Evolutionary conservation across 1,140 invertebrate species (phyloP), one percentile per base, ranked within the genome.

Genomic region (Formica exsecta): DNA sequence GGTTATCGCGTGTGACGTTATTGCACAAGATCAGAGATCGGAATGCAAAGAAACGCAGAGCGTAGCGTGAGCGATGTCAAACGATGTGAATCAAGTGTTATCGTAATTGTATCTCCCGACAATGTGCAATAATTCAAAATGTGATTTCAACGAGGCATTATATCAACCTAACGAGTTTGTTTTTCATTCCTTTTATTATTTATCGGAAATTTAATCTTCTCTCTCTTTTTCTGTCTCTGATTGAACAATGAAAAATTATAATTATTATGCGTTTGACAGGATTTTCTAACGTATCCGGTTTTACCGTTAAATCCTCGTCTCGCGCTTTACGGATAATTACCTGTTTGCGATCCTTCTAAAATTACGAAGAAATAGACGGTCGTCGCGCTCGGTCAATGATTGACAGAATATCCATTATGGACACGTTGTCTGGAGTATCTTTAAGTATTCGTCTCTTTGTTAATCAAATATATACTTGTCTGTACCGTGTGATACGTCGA

Each of bases 401-500:
- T 68, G 48, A 41, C 51, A 11, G 38, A 84, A 87, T 51, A 62
- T 51, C 41, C 44, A 70, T 51, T 77, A 84, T 51, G 80, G 59
- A 86, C 86, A 16, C 16, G 80, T 89, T 79, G 86, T 80, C 70
- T 80, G 44, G 57, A 90, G 51, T 73, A 83, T 54, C 38, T 66
- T 66, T 84, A 85, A 85, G 16, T 44, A 44, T 38, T n/a, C 4
- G 48, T 51, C 16, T 51, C 76, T 59, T 87, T 66, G 73, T 83
- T 76, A 84, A 88, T 85, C 79, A 84, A 81, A 89, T 95, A 65
- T 93, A 96, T 80, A 96, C 95, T 92, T 93, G 97, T 75, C 97
- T 97, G 44, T 22, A 22, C 19, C 11, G 1, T 66, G 79, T 29
- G 85, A 91, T 90, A 68, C 76, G 3, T 51, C 94, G 94, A 92